A percentile compares a stretch with the other conserved stretches of the same genome.
Evolutionary conservation across 2,888 invertebrate genomes (phyloP).

Genomic region (Amphipoea oculea): DNA sequence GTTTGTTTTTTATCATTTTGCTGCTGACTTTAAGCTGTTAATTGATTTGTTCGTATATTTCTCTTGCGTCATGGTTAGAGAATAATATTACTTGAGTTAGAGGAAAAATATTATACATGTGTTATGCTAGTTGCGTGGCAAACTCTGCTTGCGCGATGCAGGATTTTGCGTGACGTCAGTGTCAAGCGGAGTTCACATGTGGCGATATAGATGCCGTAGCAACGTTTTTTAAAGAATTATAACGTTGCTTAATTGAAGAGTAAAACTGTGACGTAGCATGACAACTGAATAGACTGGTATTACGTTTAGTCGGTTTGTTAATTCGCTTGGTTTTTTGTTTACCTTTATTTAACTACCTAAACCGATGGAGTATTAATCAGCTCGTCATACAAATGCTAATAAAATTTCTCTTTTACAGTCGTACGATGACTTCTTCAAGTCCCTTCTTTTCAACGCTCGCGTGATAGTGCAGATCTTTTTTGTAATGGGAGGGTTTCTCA

Average conservation of each 20-base stretch:
- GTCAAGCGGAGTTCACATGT: not conserved
- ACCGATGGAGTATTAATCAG: not conserved
- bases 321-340: too few relatives aligned
- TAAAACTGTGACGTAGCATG: too few relatives aligned
- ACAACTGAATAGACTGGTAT: too few relatives aligned
- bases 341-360: too few relatives aligned
- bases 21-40: not conserved
- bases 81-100: not conserved
- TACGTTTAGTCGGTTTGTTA: too few relatives aligned
- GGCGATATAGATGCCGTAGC: not conserved
- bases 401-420: constrained; percentile 74
- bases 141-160: not conserved
- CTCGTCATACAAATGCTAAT: not conserved
- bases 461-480: constrained; percentile 88
- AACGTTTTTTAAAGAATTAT: too few relatives aligned
- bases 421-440: constrained; percentile 87
- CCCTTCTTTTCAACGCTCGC: constrained; percentile 85
- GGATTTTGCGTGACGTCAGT: not conserved
- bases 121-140: not conserved
- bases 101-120: not conserved
- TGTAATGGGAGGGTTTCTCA: constrained; percentile 88
- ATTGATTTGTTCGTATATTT: constrained; percentile 1
- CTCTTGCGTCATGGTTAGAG: not conserved
- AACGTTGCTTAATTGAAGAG: too few relatives aligned
- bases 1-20: not conserved